Evolutionary conservation across 1,140 invertebrate genomes (phyloP), one percentile per base, ranked within the genome.

Genomic region (Drosophila sp.): DNA sequence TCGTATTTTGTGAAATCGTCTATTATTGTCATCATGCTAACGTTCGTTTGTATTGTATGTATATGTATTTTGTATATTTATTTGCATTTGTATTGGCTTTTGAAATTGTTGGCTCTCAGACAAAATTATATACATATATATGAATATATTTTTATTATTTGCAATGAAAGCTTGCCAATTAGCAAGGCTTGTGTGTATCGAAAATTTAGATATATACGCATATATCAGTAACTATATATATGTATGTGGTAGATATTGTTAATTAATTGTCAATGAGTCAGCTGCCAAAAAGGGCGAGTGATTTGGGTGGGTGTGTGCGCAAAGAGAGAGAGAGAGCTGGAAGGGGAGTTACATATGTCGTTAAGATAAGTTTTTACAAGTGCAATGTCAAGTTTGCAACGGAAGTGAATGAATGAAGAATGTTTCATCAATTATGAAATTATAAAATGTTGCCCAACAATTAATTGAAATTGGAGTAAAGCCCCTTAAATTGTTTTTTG

Each of bases 21-120:
- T 87, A 87, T 85, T 79, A 86, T 86, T 86, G 82, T 86, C 82
- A 87, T 87, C 82, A 86, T 85, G 83, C 82, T 85, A 85, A 85
- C 81, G 83, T 79, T 85, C 82, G 75, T 82, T 85, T 76, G 81
- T 65, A 79, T 73, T 66, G 69, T 71, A 64, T 77, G 33, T 54
- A 69, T 68, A 55, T 69, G 2, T 71, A 11, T 41, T 27, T 44
- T 54, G 40, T 80, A 56, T 80, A 58, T 80, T 62, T 66, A 66
- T 77, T 66, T 80, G 57, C 73, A 70, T 81, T 81, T 85, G 79
- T 85, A 80, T 85, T 84, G 69, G 69, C 66, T 66, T 65, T 87
- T 79, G 79, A 86, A 76, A 79, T 86, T 87, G 79, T 58, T 67
- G 70, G 38, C 74, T 81, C 74, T 81, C 81, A 81, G 68, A 81